Evolutionary conservation across 2,797 vertebrate genomes (phyloP).

Genomic region (Pampus argenteus): DNA sequence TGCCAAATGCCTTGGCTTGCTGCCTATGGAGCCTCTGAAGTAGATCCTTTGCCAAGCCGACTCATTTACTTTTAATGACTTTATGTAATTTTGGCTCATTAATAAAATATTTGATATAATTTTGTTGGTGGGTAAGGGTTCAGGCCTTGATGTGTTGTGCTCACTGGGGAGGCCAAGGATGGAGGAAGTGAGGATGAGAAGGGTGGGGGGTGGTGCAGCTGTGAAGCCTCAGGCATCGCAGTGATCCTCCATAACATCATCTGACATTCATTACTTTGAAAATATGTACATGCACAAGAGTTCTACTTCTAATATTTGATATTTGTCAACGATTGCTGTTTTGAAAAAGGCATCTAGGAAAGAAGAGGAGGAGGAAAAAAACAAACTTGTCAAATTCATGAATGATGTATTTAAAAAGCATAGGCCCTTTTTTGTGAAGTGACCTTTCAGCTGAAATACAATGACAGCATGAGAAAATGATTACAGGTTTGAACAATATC

Average conservation of each 20-base stretch:
- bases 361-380: not conserved
- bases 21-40: constrained; percentile 66
- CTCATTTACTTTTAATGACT: constrained; percentile 85
- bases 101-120: constrained; percentile 82
- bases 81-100: constrained; percentile 82
- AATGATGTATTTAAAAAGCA: constrained; percentile 50
- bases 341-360: constrained; percentile 30
- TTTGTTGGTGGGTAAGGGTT: constrained; percentile 75
- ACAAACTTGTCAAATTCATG: constrained; percentile 26
- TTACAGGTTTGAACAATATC: constrained; percentile 54
- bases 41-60: constrained; percentile 69
- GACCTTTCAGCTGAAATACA: constrained; percentile 52
- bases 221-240: constrained; percentile 68
- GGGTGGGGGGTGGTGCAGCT: constrained; percentile 59
- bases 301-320: constrained; percentile 72
- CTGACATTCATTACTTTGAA: constrained; percentile 70
- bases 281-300: constrained; percentile 62
- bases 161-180: constrained; percentile 59
- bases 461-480: constrained; percentile 34
- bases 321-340: constrained; percentile 61
- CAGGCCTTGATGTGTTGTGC: constrained; percentile 73
- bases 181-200: constrained; percentile 54
- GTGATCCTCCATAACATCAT: constrained; percentile 73
- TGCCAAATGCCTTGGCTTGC: constrained; percentile 67
- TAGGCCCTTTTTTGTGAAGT: constrained; percentile 38